Base-by-base conservation (phyloP, 2,888 invertebrate genomes). In the Linyphia triangularis region DNA sequence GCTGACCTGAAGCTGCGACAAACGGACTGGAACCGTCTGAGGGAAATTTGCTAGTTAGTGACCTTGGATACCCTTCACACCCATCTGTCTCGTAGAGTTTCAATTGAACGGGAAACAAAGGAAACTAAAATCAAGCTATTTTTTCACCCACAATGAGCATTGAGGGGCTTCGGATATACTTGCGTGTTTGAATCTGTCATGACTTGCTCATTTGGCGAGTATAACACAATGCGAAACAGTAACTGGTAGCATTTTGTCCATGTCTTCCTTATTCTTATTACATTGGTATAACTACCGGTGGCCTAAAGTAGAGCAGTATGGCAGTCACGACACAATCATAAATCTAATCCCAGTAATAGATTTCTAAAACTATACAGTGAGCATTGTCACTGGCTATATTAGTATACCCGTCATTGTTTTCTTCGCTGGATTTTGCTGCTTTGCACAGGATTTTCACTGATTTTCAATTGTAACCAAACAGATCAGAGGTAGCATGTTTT, bases 41-140 rank as follows among this genome's bases (percentile, higher is more conserved):
- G 85, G 79, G 65, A 73, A 51, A 51, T 86, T 51, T 65, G 43
- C 51, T 86, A 72, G 85, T 86, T 79, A 72, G 79, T 72, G 69
- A 86, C 78, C 85, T 86, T 86, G 79, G 72, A 24, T 86, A 40
- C 79, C 73, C 85, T 79, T 79, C 79, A 72, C 79, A 67, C 75
- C 59, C 57, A 59, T 59, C 67, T 37, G 28, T 57, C 33, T 85
- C 73, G 69, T 85, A 77, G 28, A 69, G 19, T 78, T 85, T 78
- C 43, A 75, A 78, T n/a, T 85, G 78, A 78, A 78, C 59, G 43
- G 26, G 24, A 85, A 78, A 85, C 85, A 85, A 85, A 78, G 19
- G 78, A 78, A 77, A 69, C 77, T 37, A 78, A 77, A 70, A 83
- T 57, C 63, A 65, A 63, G 73, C 40, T 75, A 67, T 77, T 57